Evolutionary conservation across 2,113 vertebrate species (phyloP).

Genomic region (Gymnobelideus leadbeateri): DNA sequence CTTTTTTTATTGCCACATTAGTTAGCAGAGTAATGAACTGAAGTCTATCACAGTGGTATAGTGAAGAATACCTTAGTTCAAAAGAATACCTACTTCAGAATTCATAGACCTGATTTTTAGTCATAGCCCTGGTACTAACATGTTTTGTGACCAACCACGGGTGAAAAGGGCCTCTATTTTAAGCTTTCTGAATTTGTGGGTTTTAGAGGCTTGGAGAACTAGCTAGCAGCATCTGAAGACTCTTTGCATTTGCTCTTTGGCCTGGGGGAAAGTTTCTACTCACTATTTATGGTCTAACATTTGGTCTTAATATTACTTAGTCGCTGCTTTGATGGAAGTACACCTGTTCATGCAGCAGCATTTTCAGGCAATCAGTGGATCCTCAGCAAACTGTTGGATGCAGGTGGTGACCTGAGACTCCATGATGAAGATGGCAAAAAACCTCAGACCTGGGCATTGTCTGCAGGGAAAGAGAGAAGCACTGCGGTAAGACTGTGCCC

Average conservation of each 20-base stretch:
- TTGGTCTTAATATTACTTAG: conserved; percentile 70
- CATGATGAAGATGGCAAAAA: conserved; percentile 86
- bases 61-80: background rate
- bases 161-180: background rate
- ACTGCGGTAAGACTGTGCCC: conserved; percentile 77
- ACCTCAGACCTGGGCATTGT: conserved; percentile 87
- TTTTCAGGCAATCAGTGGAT: conserved; percentile 90
- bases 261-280: background rate
- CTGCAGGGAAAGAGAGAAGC: conserved; percentile 84
- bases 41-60: background rate
- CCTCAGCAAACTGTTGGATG: conserved; percentile 88
- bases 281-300: accelerated
- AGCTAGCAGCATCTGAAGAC: background rate
- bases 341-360: conserved; percentile 90
- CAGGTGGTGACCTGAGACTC: conserved; percentile 89
- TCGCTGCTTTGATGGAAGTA: conserved; percentile 90
- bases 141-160: background rate
- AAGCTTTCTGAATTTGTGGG: background rate
- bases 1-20: background rate
- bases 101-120: background rate
- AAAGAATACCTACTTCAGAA: background rate
- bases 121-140: background rate
- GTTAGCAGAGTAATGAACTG: background rate
- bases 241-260: background rate
- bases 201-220: background rate